phyloP scores from a whole-genome alignment of 2,113 vertebrate genomes.

The Scopus umbretta region DNA sequence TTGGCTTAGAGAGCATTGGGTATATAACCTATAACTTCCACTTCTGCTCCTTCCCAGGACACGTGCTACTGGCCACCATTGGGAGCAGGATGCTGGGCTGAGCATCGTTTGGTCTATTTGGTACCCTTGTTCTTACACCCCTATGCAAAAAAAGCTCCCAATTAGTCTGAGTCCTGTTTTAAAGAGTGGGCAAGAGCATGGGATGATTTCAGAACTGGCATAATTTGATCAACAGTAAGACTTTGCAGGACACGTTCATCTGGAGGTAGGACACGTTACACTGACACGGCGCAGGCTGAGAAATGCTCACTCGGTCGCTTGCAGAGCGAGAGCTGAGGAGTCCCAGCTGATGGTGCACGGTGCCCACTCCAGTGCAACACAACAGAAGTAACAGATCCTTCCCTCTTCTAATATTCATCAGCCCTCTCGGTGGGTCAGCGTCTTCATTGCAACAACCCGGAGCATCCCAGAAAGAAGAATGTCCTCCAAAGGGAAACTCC shows the following conservation, averaged over 20 bases:
- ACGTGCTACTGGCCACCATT: fast-evolving
- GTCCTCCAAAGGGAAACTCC: neutral
- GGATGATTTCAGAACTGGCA: neutral
- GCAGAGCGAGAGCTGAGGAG: neutral
- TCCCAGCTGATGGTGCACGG: neutral
- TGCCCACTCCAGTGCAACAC: neutral
- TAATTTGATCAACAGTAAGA: neutral
- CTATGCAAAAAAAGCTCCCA: neutral
- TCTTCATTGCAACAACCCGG: neutral
- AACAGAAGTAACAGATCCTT: neutral
- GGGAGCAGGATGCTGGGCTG: neutral
- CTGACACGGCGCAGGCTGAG: neutral
- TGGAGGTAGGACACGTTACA: neutral
- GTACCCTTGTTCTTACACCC: fast-evolving
- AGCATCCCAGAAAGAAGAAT: neutral
- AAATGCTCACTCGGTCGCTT: neutral
- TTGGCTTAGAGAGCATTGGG: neutral
- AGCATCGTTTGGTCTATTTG: fast-evolving
- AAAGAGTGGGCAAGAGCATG: neutral
- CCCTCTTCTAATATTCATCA: neutral
- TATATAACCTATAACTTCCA: neutral
- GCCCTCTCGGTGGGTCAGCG: neutral
- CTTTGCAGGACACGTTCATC: neutral
- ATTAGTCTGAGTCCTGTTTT: neutral
- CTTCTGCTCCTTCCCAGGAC: neutral